Evolutionary conservation across 2,113 vertebrate species (phyloP), one percentile per base, ranked within the genome.

Genomic region (Corapipo altera): DNA sequence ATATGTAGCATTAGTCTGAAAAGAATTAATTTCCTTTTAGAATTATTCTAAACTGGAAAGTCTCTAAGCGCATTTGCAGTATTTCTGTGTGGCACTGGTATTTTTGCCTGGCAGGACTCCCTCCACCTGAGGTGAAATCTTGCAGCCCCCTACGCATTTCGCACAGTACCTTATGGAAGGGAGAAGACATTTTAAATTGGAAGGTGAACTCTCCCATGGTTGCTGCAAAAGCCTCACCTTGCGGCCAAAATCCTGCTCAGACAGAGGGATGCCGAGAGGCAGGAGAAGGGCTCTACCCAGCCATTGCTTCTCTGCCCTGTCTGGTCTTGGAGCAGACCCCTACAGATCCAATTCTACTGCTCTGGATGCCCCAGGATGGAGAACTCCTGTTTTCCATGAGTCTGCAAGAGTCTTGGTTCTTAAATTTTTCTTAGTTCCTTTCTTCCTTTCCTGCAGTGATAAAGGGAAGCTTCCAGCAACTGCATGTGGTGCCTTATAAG

Each of bases 31-130:
- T 94, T 95, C 72, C 64, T 91, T 48, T 62, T 62, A 48, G 71
- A 85, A 30, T 77, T 81, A 57, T 11, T 84, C 58, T 87, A 52
- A 86, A 91, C 71, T 93, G 71, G 37, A 75, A 71, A 70, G 49
- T 82, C 55, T 64, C 32, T 43, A 19, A 72, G 49, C 80, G 49
- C 19, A 10, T 48, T 59, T 79, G 44, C n/a, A 73, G 72, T 62
- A 33, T 74, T 94, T 97, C 79, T 89, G 21, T 91, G 17, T 61
- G 52, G 72, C 85, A n/a, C n/a, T 48, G 89, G 14, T 90, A 43
- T 89, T 92, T 92, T 80, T 88, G 67, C 84, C 66, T 80, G 75
- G 75, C 84, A 89, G 67, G 71, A 81, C 54, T 85, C 55, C 16
- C 48, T 91, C 64, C 0, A 4, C 49, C 21, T 1, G 0, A 85